Base-by-base conservation (phyloP, 2,113 vertebrate species). In the Gambusia affinis region DNA sequence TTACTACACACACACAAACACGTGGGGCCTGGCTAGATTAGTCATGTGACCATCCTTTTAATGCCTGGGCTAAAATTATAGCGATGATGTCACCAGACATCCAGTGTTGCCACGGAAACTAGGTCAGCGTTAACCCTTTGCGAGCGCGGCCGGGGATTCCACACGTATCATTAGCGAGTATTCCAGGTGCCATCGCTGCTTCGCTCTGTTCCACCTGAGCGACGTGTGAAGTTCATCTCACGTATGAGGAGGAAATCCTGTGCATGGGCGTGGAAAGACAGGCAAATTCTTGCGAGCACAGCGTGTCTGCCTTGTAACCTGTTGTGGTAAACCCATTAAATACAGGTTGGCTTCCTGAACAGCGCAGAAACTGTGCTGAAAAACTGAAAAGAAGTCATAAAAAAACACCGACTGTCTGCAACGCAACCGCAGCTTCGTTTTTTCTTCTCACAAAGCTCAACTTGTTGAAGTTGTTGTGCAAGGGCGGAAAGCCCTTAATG, bases 31-130 rank as follows among this genome's bases (percentile, higher is more conserved):
- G 78, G 72, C 80, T 67, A 61, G 72, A 57, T 24, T 19, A 64
- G 70, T 93, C 91, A 93, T n/a, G 76, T 94, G 92, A 91, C 70
- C 77, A 75, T 10, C 81, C 72, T 83, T 81, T 79, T 60, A 85
- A 85, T 75, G 84, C 81, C 69, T 60, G 71, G 84, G 87, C 90
- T 94, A 92, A 93, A 94, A 92, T 93, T 92, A 92, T 88, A 91
- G 76, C 79, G 60, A 78, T 92, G 90, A 94, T 92, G 92, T 94
- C 94, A 93, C 88, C 82, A 89, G 85, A 89, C 90, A 91, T 87
- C 91, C 88, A 90, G 74, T 87, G 92, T 94, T 92, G 88, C 93
- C 88, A 91, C 84, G 85, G 91, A 94, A 95, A 92, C 90, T 93
- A 90, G 93, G 94, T 93, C 93, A 92, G 76, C 1, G 60, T 93